Conservation (phyloP, 2,888 invertebrate genomes). For the Rhamphomyia laevipes region DNA sequence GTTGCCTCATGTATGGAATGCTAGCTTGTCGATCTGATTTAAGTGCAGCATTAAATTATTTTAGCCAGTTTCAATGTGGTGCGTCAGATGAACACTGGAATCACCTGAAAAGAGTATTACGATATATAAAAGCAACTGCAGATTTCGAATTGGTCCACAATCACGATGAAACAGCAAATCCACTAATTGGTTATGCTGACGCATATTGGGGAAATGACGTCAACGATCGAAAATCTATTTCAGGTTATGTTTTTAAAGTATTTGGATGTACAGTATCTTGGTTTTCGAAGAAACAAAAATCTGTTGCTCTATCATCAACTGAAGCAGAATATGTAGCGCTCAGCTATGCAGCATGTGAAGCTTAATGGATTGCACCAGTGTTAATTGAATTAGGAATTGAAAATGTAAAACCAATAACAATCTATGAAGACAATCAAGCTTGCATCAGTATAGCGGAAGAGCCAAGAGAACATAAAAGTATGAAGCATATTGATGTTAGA, state of each 20-base stretch:
- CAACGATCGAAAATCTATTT: too few species aligned
- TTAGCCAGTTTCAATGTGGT: conserved; percentile 3
- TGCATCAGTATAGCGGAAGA: conserved; percentile 12
- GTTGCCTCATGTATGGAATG: conserved; percentile 3
- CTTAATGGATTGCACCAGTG: conserved; percentile 5
- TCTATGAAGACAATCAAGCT: conserved; percentile 9
- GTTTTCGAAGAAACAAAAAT: too few species aligned
- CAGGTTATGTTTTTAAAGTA: too few species aligned
- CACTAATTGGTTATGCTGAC: conserved; percentile 11
- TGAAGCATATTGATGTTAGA: too few species aligned
- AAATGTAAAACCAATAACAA: background rate
- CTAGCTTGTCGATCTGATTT: conserved; percentile 1
- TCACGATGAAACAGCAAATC: background rate
- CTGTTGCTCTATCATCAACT: too few species aligned
- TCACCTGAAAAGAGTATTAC: too few species aligned
- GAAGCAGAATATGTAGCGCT: conserved; percentile 8
- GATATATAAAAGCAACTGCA: background rate
- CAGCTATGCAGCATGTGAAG: conserved; percentile 6
- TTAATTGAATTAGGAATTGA: conserved; percentile 2
- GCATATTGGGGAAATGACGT: conserved; percentile 12
- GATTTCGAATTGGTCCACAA: too few species aligned
- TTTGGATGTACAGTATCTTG: too few species aligned
- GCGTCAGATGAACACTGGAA: background rate
- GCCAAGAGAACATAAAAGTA: too few species aligned
- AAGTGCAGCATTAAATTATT: background rate